phyloP scores from a whole-genome alignment of 2,888 invertebrate species.

The Hemicrepidius hirtus region DNA sequence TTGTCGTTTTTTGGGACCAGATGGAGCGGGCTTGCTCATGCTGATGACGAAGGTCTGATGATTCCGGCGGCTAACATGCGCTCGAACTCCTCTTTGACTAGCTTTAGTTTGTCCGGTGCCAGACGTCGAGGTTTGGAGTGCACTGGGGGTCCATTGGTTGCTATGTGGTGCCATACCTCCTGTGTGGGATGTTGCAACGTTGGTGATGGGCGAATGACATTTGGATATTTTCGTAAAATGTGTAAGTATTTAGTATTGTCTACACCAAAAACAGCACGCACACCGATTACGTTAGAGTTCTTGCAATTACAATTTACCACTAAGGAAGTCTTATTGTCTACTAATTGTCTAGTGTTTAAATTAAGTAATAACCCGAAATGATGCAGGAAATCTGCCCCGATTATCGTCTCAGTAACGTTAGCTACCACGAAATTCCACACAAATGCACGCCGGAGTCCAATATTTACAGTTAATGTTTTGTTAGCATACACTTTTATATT shows the following conservation, averaged over 20 bases:
- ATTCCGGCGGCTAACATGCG: no score
- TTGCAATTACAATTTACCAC: constrained; percentile 17
- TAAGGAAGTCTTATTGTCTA: constrained; percentile 5
- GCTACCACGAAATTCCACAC: constrained; percentile 18
- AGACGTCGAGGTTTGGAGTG: neutral
- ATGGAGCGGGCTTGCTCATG: no score
- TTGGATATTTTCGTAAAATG: neutral
- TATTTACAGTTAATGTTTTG: constrained; percentile 7
- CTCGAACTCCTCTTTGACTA: neutral
- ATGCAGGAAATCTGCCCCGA: constrained; percentile 19
- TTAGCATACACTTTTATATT: constrained; percentile 4
- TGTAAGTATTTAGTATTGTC: neutral
- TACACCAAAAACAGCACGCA: neutral
- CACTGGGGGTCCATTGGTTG: constrained; percentile 18
- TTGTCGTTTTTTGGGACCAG: neutral
- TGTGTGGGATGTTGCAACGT: neutral
- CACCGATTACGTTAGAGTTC: neutral
- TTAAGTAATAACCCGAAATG: constrained; percentile 11
- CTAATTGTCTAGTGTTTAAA: constrained; percentile 17
- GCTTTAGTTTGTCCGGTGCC: neutral
- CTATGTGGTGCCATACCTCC: constrained; percentile 9
- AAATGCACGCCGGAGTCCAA: constrained; percentile 4
- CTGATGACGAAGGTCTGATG: no score
- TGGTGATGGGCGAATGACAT: neutral
- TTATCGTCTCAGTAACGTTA: constrained; percentile 21